A percentile compares a stretch with the other conserved stretches of the same genome.
phyloP scores from a whole-genome alignment of 2,113 vertebrate species.

The Alces alces region DNA sequence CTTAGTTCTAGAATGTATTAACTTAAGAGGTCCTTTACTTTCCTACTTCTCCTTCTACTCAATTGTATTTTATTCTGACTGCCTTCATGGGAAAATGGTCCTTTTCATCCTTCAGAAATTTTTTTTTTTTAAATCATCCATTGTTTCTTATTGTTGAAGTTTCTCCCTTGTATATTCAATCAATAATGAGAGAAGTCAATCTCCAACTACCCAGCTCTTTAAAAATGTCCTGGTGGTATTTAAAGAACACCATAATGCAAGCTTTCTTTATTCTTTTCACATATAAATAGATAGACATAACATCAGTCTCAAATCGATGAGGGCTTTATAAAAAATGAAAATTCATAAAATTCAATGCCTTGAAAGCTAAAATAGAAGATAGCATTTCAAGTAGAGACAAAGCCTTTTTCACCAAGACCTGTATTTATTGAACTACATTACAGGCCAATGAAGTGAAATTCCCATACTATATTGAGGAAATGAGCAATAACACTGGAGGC shows the following conservation, averaged over 20 bases:
- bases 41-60: background rate
- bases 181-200: background rate
- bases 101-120: constrained; percentile 30
- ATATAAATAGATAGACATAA: background rate
- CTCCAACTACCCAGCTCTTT: background rate
- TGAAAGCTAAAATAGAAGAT: background rate
- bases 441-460: background rate
- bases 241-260: background rate
- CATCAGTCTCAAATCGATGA: background rate
- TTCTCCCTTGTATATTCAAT: background rate
- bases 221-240: background rate
- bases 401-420: background rate
- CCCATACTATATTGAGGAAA: background rate
- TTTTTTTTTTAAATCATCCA: background rate
- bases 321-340: background rate
- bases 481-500: background rate
- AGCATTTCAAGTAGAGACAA: background rate
- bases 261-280: background rate
- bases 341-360: background rate
- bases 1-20: constrained; percentile 18
- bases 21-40: constrained; percentile 15
- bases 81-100: background rate
- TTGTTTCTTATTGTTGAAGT: background rate
- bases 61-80: background rate
- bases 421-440: background rate